Base-by-base conservation (phyloP, 2,113 vertebrate species). In the Oreotrochilus melanogaster region DNA sequence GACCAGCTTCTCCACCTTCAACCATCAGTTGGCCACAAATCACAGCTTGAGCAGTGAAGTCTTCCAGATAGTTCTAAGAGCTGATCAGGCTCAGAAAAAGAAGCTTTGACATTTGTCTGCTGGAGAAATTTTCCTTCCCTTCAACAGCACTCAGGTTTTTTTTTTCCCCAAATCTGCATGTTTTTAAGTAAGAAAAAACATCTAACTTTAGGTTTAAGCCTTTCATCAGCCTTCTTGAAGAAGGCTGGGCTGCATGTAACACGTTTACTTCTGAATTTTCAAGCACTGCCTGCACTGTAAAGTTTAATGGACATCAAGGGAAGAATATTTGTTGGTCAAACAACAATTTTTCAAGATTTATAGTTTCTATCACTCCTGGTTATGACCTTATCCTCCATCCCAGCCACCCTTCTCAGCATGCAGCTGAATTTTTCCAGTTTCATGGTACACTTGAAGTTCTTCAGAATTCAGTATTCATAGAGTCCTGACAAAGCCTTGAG, bases 391-490 rank as follows among this genome's bases (percentile, higher is more conserved):
- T 64, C 65, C 78, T 92, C 64, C 53, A 84, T 90, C 58, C 43
- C 83, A 88, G 54, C 53, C 62, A 95, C 24, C 25, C 51, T 28
- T 95, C 96, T 97, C 96, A 97, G 95, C 95, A 95, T 91, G 95
- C n/a, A 89, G 58, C 95, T 92, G 78, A 91, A 81, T 96, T 96
- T 96, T 97, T 97, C 92, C 86, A 92, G 78, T 92, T 97, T 95
- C 94, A 93, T 93, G 90, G 94, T 82, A 94, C 81, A 71, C 86
- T 95, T 91, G 50, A 93, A 94, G 86, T 95, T 95, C 91, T 93
- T 95, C 92, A 93, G 95, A 96, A 93, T 95, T 96, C 82, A 92
- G 82, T 81, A 95, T 93, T 96, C 88, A 86, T 85, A 94, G 27
- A 92, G 89, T 76, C 67, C 75, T 90, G 94, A 97, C 97, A 97